Base-by-base conservation (phyloP, 1,140 invertebrate genomes). In the Neuroterus valhalla region DNA sequence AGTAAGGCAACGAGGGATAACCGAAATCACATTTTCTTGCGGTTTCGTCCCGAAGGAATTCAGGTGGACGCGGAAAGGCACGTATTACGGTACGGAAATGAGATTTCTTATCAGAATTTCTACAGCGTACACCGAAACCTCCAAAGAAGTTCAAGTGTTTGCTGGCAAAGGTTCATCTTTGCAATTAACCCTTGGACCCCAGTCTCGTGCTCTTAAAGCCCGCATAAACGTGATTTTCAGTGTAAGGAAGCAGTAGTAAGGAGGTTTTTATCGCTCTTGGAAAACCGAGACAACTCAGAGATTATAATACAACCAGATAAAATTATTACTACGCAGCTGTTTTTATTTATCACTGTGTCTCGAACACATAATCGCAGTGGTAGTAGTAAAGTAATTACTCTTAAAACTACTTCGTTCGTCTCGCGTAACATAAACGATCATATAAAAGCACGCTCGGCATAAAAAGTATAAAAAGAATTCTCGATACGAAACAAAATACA, bases 331-430 rank as follows among this genome's bases (percentile, higher is more conserved):
- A 46, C 43, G 42, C 23, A 23, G 43, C 14, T 46, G 14, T 55
- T 70, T 70, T 70, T 50, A 70, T 70, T 70, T 70, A 70, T 43
- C 46, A 70, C 46, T 43, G 26, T 70, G 31, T 50, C 52, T 70
- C 8, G 38, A 70, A 70, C 69, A 70, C 46, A 55, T 23, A 52
- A 45, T 70, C 50, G 69, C 14, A 62, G 15, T 31, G 55, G 26
- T 62, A 62, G 55, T 26, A 62, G 23, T 62, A 62, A 38, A 12
- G 23, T 62, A 62, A 26, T 38, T 62, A 31, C 31, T 62, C 50
- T 50, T 70, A 70, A 70, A 31, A 70, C 46, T 70, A 70, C 52
- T 70, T 43, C 46, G 50, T 70, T 44, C 31, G 11, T 50, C 52
- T 70, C 45, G 21, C 67, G 21, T 44, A 3, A 12, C 14, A 46